These are phyloP conservation scores for Pharmacophagus antenor DNA, from an alignment of 2,888 invertebrate genomes.

Conservation along the genomic window DNA sequence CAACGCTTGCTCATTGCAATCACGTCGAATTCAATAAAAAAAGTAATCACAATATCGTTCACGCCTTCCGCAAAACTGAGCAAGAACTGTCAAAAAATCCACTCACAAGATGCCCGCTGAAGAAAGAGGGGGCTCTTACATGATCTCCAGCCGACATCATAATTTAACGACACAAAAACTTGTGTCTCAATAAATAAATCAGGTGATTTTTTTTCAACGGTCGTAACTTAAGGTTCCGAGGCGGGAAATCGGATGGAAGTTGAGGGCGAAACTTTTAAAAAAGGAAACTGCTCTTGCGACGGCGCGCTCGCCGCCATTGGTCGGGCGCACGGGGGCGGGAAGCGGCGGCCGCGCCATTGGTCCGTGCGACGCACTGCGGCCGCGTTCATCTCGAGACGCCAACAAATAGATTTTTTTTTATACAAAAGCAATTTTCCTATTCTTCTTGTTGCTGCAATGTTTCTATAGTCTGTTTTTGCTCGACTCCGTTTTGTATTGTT, in stretches of 20 bases:
- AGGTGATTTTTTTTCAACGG: slow-evolving; percentile 68
- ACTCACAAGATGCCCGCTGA: slow-evolving; percentile 25
- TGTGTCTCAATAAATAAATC: slow-evolving; percentile 74
- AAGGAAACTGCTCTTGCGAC: slow-evolving; percentile 78
- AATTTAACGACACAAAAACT: slow-evolving; percentile 72
- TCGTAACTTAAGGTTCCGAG: slow-evolving; percentile 72
- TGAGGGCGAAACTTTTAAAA: slow-evolving; percentile 78
- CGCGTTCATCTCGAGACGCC: slow-evolving; percentile 74
- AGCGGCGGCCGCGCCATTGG: slow-evolving; percentile 64
- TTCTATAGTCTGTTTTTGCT: slow-evolving; percentile 77
- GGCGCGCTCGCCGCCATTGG: slow-evolving; percentile 61
- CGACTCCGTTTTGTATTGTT: slow-evolving; percentile 76
- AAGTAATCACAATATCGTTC: slow-evolving; percentile 47
- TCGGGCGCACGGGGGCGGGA: slow-evolving; percentile 66
- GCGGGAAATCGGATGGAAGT: slow-evolving; percentile 80
- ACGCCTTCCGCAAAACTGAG: slow-evolving; percentile 33
- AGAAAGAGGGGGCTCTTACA: slow-evolving; percentile 38
- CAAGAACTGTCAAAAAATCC: slow-evolving; percentile 57
- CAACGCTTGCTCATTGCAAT: slow-evolving; percentile 38
- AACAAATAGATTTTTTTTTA: slow-evolving; percentile 78
- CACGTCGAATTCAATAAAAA: slow-evolving; percentile 49
- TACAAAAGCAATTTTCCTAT: slow-evolving; percentile 81
- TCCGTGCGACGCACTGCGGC: slow-evolving; percentile 63
- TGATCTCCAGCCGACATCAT: slow-evolving; percentile 65
- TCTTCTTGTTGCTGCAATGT: slow-evolving; percentile 76